phyloP scores from a whole-genome alignment of 2,113 vertebrate species.

The Rhinopithecus roxellana region DNA sequence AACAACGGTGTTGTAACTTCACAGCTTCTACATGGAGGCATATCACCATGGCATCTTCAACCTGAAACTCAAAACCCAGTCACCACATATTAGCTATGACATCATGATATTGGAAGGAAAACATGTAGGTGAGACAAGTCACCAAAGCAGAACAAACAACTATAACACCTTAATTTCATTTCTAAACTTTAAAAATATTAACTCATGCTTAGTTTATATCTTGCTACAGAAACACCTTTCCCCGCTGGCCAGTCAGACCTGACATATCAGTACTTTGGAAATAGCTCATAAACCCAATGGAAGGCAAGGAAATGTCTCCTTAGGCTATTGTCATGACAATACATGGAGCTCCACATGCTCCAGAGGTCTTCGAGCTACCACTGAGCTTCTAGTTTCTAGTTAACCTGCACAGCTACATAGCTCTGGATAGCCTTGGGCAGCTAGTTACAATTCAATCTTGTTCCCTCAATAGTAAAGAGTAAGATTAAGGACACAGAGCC shows the following conservation, averaged over 20 bases:
- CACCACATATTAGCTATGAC: background rate
- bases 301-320: background rate
- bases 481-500: background rate
- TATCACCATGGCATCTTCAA: background rate
- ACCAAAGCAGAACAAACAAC: background rate
- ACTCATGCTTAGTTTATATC: background rate
- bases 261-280: background rate
- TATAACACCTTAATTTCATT: background rate
- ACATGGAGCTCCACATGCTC: rapidly evolving
- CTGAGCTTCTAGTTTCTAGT: background rate
- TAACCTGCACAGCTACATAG: background rate
- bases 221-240: conserved; percentile 8
- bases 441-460: background rate
- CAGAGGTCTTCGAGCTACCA: background rate
- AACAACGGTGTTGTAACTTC: background rate
- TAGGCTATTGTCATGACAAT: background rate
- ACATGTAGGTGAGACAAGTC: background rate
- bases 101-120: background rate
- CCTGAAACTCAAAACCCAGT: background rate
- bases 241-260: background rate
- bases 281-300: background rate
- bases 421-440: background rate
- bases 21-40: background rate
- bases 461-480: background rate
- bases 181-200: background rate